Conservation (phyloP, 2,888 invertebrate species). For the Pseudococcus viburni region DNA sequence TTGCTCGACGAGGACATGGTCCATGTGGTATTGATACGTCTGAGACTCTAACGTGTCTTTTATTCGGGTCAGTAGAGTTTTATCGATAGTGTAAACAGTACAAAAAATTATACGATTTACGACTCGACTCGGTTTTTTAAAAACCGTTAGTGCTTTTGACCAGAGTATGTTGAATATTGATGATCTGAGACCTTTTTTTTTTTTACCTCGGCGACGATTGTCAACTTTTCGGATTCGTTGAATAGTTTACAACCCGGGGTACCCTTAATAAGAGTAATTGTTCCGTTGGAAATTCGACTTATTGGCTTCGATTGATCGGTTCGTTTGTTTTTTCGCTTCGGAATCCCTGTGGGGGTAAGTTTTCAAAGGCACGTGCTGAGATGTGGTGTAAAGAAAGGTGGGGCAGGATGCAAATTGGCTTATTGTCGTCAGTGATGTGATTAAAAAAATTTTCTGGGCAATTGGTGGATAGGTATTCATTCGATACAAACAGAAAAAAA, state of each 20-base stretch:
- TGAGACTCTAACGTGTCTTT: not conserved
- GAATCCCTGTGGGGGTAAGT: not conserved
- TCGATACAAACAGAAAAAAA: too few relatives aligned
- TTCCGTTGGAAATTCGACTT: not conserved
- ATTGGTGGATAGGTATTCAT: too few relatives aligned
- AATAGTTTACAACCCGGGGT: not conserved
- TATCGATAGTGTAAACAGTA: not conserved
- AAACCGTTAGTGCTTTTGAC: constrained; percentile 23
- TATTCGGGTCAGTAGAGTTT: constrained; percentile 55
- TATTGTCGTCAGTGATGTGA: too few relatives aligned
- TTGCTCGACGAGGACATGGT: not conserved
- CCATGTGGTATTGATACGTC: not conserved
- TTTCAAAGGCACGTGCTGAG: constrained; percentile 10
- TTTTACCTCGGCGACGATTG: not conserved
- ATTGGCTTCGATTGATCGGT: not conserved
- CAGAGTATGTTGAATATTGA: constrained; percentile 39
- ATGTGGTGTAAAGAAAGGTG: not conserved
- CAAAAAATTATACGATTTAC: constrained; percentile 40
- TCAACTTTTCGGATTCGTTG: not conserved
- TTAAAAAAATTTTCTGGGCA: too few relatives aligned
- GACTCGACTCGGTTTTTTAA: not conserved
- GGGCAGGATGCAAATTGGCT: too few relatives aligned
- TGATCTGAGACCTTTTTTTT: not conserved
- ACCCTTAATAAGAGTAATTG: not conserved
- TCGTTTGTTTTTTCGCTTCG: not conserved